phyloP scores from a whole-genome alignment of 2,888 invertebrate species.

The Parelbella ahira region DNA sequence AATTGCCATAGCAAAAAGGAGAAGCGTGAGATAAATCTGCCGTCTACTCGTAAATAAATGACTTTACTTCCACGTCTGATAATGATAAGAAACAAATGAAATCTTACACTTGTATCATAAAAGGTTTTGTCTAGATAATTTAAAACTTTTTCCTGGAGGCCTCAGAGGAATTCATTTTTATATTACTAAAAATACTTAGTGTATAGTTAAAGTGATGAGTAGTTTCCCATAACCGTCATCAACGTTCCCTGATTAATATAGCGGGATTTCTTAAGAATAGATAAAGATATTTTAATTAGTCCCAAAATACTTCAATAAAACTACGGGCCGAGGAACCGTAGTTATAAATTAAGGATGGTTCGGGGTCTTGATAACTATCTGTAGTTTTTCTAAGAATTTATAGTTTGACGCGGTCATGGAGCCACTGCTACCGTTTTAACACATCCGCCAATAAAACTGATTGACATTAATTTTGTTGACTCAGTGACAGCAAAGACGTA shows the following conservation, averaged over 20 bases:
- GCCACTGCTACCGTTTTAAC: slow-evolving; percentile 66
- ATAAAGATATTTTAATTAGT: slow-evolving; percentile 65
- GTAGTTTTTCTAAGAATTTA: slow-evolving; percentile 55
- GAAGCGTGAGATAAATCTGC: too few species aligned
- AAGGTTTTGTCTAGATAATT: too few species aligned
- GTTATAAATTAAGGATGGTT: slow-evolving; percentile 57
- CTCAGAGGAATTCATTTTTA: too few species aligned
- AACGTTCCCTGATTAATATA: slow-evolving; percentile 37
- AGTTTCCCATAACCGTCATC: slow-evolving; percentile 39
- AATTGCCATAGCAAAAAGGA: too few species aligned
- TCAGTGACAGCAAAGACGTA: slow-evolving; percentile 33
- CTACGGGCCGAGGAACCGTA: slow-evolving; percentile 48
- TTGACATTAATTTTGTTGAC: slow-evolving; percentile 60
- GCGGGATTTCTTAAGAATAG: slow-evolving; percentile 45
- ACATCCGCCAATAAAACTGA: slow-evolving; percentile 69
- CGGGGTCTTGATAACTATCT: slow-evolving; percentile 54
- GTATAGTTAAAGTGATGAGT: slow-evolving; percentile 48
- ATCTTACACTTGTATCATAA: too few species aligned
- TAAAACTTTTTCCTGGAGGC: too few species aligned
- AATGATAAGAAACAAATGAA: too few species aligned
- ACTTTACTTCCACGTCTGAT: too few species aligned
- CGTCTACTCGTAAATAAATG: too few species aligned
- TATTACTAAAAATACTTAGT: neutral
- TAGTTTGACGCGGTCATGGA: slow-evolving; percentile 42
- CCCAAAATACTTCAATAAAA: slow-evolving; percentile 66